phyloP scores from a whole-genome alignment of 2,888 invertebrate genomes.

The Graphium colonna region DNA sequence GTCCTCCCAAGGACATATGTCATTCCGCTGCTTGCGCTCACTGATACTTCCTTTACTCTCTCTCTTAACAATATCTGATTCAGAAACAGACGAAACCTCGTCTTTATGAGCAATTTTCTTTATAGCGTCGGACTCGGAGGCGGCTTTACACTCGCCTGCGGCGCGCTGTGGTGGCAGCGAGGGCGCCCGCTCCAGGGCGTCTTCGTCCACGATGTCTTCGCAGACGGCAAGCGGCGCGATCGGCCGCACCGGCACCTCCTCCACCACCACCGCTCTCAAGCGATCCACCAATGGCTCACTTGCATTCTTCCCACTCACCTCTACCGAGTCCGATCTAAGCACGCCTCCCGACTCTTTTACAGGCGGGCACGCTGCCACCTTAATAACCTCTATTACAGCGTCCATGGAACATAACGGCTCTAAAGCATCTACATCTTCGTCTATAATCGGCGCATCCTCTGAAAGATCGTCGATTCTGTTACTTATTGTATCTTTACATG shows the following conservation, averaged over 20 bases:
- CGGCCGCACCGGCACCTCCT: slow-evolving; percentile 40
- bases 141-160: slow-evolving; percentile 48
- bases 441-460: slow-evolving; percentile 33
- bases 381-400: slow-evolving; percentile 24
- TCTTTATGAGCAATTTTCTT: slow-evolving; percentile 65
- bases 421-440: slow-evolving; percentile 15
- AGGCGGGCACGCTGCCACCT: slow-evolving; percentile 10
- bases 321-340: slow-evolving; percentile 58
- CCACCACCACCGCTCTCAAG: slow-evolving; percentile 1
- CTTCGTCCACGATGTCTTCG: slow-evolving; percentile 85
- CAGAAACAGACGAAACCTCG: slow-evolving; percentile 64
- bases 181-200: slow-evolving; percentile 79
- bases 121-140: slow-evolving; percentile 57
- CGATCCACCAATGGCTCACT: slow-evolving; percentile 68
- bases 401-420: slow-evolving; percentile 23
- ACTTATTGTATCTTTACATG: slow-evolving; percentile 40
- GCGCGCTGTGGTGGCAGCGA: slow-evolving; percentile 55
- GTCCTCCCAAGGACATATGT: slow-evolving; percentile 97
- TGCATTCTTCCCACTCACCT: slow-evolving; percentile 37
- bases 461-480: slow-evolving; percentile 46
- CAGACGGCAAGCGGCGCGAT: slow-evolving; percentile 85
- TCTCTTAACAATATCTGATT: slow-evolving; percentile 69
- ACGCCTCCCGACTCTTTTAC: slow-evolving; percentile 63
- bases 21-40: slow-evolving; percentile 82
- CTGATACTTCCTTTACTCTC: slow-evolving; percentile 60